Percentiles rank a stretch among this genome's conserved stretches.
Evolutionary conservation across 2,113 vertebrate genomes (phyloP).

Genomic region (Triplophysa tibetana): DNA sequence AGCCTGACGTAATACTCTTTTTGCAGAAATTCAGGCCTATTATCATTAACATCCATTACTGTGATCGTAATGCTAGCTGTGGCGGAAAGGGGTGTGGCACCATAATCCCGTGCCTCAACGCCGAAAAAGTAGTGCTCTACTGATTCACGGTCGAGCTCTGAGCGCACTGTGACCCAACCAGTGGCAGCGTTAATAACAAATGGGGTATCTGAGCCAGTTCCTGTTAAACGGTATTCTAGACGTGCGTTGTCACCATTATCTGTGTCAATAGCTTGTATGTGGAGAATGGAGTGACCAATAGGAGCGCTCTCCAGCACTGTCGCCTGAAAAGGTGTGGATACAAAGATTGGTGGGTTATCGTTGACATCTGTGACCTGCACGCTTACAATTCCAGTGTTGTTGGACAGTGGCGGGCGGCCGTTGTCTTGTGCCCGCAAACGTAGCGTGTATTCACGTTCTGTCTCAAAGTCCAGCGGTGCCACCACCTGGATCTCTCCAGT

Average conservation of each 20-base stretch:
- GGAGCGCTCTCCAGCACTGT: conserved; percentile 93
- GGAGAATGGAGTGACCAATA: conserved; percentile 92
- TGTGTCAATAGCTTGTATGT: conserved; percentile 96
- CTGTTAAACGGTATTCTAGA: conserved; percentile 89
- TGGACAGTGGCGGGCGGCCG: conserved; percentile 91
- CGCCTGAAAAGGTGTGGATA: conserved; percentile 96
- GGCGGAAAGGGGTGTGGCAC: conserved; percentile 86
- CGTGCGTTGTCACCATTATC: conserved; percentile 91
- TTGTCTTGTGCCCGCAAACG: conserved; percentile 94
- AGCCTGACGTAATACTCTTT: conserved; percentile 92
- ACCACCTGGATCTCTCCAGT: conserved; percentile 95
- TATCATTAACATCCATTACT: conserved; percentile 97
- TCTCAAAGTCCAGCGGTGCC: conserved; percentile 90
- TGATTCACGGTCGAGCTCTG: conserved; percentile 90
- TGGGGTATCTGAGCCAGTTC: conserved; percentile 83
- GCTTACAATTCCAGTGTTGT: conserved; percentile 93
- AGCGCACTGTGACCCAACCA: conserved; percentile 93
- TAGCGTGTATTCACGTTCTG: conserved; percentile 90
- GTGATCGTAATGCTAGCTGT: conserved; percentile 95
- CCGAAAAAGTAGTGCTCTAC: conserved; percentile 96
- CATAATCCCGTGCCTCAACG: conserved; percentile 93
- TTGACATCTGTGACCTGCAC: conserved; percentile 97
- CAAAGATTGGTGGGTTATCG: conserved; percentile 95
- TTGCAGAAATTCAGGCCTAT: conserved; percentile 92
- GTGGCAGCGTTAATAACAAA: conserved; percentile 95